These are phyloP conservation scores for Epistrophella euchroma DNA, from an alignment of 2,888 invertebrate species.

Conservation along the genomic window DNA sequence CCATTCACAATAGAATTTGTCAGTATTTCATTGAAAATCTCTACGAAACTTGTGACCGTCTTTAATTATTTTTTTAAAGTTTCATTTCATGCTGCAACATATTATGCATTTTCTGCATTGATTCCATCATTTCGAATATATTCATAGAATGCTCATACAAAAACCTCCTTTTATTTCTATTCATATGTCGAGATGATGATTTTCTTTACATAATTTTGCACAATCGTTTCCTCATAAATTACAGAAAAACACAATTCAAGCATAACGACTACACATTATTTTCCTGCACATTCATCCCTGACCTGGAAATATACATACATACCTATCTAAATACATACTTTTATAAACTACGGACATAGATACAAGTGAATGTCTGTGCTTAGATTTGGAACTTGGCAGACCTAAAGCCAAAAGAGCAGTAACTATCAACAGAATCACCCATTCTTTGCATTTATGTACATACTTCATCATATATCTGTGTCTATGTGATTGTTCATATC, in stretches of 20 bases:
- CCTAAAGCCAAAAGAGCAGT: conserved; percentile 3
- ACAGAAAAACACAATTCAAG: conserved; percentile 34
- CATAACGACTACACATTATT: conserved; percentile 21
- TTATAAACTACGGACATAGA: conserved; percentile 14
- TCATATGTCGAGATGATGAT: neutral
- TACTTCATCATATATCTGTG: too few relatives aligned
- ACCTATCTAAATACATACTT: conserved; percentile 3
- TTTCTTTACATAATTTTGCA: neutral
- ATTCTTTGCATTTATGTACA: conserved; percentile 9
- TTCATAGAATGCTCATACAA: neutral
- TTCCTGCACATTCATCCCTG: conserved; percentile 61
- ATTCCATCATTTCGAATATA: neutral
- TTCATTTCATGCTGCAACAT: neutral
- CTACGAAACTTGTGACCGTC: too few relatives aligned
- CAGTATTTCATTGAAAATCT: too few relatives aligned
- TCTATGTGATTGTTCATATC: neutral
- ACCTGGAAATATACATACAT: conserved; percentile 49
- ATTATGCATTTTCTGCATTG: neutral
- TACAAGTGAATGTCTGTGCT: conserved; percentile 12
- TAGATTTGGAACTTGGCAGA: neutral
- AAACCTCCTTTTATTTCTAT: neutral
- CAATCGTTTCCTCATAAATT: conserved; percentile 37
- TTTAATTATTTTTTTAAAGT: too few relatives aligned
- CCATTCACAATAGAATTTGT: too few relatives aligned
- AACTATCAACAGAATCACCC: neutral